Evolutionary conservation across 2,797 vertebrate species (phyloP).

Genomic region (Pangasius mekongensis): DNA sequence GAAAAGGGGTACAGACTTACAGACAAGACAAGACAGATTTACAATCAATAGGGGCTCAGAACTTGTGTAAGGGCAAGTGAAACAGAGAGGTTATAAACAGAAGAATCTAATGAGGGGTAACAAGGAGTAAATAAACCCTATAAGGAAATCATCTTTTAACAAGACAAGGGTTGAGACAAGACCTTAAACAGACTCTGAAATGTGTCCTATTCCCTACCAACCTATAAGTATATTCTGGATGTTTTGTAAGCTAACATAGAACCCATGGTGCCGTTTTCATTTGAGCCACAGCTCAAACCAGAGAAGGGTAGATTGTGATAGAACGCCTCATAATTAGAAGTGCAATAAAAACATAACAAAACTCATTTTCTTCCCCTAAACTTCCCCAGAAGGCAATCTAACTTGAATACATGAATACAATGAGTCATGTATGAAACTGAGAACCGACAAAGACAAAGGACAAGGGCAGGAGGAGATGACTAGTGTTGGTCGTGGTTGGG

Average conservation of each 20-base stretch:
- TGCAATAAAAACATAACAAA: not conserved
- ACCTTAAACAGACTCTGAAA: not conserved
- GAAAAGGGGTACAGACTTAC: not conserved
- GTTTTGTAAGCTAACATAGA: not conserved
- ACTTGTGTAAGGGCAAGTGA: not conserved
- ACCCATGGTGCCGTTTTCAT: not conserved
- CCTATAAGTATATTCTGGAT: not conserved
- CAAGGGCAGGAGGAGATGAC: not conserved
- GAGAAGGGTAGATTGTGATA: not conserved
- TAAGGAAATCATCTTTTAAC: not conserved
- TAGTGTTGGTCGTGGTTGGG: too few species aligned
- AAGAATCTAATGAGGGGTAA: not conserved
- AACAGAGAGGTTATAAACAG: not conserved
- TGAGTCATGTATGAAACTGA: too few species aligned
- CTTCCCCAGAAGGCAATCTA: not conserved
- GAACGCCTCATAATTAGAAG: not conserved
- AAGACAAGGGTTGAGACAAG: not conserved
- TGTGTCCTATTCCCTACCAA: not conserved
- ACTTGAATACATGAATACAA: not conserved
- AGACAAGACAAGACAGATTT: conserved; percentile 1
- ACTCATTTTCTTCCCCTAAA: not conserved
- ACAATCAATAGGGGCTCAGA: not conserved
- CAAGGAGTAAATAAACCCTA: not conserved
- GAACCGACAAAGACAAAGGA: not conserved
- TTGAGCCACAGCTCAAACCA: not conserved